Conservation (phyloP, 2,113 vertebrate species). For the Benitochromis conjunctus region DNA sequence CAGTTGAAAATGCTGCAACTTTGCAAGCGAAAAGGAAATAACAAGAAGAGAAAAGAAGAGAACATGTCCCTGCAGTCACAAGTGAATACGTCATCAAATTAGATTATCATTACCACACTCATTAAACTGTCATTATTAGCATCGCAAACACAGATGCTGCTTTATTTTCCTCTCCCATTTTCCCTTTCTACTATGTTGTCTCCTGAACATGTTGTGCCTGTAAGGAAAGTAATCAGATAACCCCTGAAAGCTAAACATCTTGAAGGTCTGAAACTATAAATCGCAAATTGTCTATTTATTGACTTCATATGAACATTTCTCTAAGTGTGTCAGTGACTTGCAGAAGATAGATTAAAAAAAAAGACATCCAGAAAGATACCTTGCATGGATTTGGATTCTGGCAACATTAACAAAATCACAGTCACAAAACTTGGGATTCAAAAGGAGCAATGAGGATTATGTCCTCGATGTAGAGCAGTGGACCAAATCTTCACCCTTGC, state of each 20-base stretch:
- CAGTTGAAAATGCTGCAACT: neutral
- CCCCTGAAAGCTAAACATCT: neutral
- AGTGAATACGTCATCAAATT: conserved; percentile 50
- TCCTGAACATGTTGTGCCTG: neutral
- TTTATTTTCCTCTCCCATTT: conserved; percentile 37
- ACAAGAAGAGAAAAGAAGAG: neutral
- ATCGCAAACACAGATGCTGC: conserved; percentile 50
- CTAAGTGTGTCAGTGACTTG: neutral
- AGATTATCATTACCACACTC: conserved; percentile 62
- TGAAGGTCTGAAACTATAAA: neutral
- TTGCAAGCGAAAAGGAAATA: neutral
- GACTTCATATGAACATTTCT: neutral
- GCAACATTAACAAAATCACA: neutral
- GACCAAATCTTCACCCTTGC: neutral
- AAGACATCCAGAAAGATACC: neutral
- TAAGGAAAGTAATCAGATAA: conserved; percentile 10
- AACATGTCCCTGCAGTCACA: conserved; percentile 38
- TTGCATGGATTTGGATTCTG: neutral
- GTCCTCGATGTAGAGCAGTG: neutral
- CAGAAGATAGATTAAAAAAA: neutral
- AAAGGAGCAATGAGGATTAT: neutral
- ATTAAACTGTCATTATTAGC: conserved; percentile 65
- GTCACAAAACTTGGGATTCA: neutral
- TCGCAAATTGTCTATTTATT: neutral
- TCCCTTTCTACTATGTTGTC: neutral